A percentile compares a stretch with the other conserved stretches of the same genome.
Evolutionary conservation across 2,797 vertebrate species (phyloP).

Genomic region (Chelonia mydas): DNA sequence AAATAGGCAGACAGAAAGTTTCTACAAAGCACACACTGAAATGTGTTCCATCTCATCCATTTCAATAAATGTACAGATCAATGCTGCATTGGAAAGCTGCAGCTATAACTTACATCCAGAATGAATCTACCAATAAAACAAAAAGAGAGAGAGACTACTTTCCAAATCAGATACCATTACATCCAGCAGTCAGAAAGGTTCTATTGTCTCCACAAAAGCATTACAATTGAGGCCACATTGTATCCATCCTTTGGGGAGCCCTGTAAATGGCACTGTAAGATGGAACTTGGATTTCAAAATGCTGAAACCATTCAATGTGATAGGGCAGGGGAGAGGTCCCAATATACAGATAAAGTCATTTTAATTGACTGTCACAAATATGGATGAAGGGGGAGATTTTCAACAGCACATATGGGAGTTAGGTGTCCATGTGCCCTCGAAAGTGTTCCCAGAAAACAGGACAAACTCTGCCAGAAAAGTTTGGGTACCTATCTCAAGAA

Average conservation of each 20-base stretch:
- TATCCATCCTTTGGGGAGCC: not conserved
- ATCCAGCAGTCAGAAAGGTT: not conserved
- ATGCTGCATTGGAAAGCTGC: not conserved
- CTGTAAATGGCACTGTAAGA: not conserved
- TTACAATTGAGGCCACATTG: not conserved
- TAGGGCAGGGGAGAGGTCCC: not conserved
- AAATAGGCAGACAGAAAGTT: not conserved
- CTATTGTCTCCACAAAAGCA: not conserved
- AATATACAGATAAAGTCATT: not conserved
- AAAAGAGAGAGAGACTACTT: not conserved
- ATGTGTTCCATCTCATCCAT: not conserved
- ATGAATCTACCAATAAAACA: not conserved
- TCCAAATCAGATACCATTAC: conserved; percentile 22
- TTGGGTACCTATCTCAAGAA: not conserved
- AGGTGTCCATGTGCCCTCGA: not conserved
- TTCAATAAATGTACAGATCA: not conserved
- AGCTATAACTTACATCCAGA: not conserved
- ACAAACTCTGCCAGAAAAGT: not conserved
- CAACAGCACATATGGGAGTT: not conserved
- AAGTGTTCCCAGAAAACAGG: not conserved
- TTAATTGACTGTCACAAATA: not conserved
- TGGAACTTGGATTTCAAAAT: not conserved
- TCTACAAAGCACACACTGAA: not conserved
- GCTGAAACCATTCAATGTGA: not conserved
- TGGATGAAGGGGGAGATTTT: not conserved